Percentiles rank a stretch among this genome's conserved stretches.
Conservation (phyloP, 2,797 vertebrate genomes). For the Hylomyscus alleni region DNA sequence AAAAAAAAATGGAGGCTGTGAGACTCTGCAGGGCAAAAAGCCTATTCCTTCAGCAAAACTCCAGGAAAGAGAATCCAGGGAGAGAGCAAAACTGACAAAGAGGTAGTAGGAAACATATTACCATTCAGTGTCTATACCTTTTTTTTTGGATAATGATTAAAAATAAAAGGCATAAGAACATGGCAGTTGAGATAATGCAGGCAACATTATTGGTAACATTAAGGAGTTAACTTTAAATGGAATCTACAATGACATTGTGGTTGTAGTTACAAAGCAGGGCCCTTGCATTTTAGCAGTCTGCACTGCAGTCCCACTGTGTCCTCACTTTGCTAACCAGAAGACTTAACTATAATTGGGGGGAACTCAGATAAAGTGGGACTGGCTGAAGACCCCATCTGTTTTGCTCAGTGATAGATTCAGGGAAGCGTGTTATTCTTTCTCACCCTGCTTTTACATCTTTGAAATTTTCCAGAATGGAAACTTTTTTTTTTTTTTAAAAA, state of each 20-base stretch:
- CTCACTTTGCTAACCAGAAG: background rate
- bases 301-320: background rate
- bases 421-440: background rate
- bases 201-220: background rate
- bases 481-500: background rate
- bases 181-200: background rate
- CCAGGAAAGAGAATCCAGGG: background rate
- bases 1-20: background rate
- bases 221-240: conserved; percentile 33
- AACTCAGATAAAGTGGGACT: background rate
- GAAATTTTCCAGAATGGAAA: background rate
- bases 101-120: background rate
- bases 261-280: conserved; percentile 17
- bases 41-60: conserved; percentile 25
- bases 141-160: background rate
- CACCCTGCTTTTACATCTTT: conserved; percentile 1
- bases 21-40: background rate
- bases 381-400: background rate
- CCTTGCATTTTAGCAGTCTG: conserved; percentile 1
- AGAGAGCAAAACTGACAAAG: background rate
- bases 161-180: background rate
- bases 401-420: background rate
- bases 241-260: background rate
- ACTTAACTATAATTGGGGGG: background rate
- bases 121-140: background rate